phyloP scores from a whole-genome alignment of 2,797 vertebrate genomes.

The Micromesistius poutassou region DNA sequence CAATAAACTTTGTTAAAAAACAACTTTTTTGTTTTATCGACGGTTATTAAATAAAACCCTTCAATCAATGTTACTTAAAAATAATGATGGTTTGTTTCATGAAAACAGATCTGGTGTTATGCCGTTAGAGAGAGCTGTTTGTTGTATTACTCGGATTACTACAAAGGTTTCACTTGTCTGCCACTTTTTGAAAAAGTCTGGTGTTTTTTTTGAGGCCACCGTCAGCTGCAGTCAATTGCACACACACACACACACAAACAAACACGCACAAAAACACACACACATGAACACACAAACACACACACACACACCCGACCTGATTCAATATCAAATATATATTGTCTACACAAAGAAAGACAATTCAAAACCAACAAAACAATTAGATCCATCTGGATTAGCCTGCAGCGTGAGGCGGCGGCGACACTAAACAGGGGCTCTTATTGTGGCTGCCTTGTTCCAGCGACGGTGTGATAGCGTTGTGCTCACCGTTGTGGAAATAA shows the following conservation, averaged over 20 bases:
- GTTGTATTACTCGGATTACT: not conserved
- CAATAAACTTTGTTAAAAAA: not conserved
- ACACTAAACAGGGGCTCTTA: not conserved
- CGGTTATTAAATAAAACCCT: not conserved
- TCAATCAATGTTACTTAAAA: not conserved
- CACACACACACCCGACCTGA: not conserved
- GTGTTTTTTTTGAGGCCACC: not conserved
- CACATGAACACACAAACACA: no score
- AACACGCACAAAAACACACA: not conserved
- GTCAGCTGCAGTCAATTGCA: not conserved
- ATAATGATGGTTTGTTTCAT: not conserved
- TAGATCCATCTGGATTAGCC: not conserved
- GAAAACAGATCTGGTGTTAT: not conserved
- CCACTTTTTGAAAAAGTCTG: not conserved
- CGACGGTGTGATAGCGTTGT: not conserved
- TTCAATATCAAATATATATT: not conserved
- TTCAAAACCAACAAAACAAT: not conserved
- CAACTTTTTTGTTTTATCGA: not conserved
- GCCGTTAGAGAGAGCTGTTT: not conserved
- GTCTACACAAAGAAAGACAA: not conserved
- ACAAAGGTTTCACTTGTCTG: not conserved
- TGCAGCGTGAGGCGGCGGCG: not conserved
- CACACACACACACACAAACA: no score
- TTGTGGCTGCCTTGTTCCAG: not conserved
- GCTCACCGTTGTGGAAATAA: constrained; percentile 44